phyloP scores from a whole-genome alignment of 2,113 vertebrate genomes.

The Columbina picui region DNA sequence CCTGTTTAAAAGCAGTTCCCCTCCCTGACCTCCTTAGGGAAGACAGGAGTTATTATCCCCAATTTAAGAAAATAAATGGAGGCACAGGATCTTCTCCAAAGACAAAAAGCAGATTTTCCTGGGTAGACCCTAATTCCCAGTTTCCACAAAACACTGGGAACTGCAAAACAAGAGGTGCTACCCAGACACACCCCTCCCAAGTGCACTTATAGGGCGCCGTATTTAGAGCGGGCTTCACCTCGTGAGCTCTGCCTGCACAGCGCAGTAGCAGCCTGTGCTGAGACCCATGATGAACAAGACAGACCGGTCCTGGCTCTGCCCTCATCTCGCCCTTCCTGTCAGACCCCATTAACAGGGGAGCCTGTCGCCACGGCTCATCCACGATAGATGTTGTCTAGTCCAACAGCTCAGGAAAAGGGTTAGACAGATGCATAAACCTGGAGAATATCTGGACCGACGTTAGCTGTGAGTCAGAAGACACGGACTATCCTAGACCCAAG shows the following conservation, averaged over 20 bases:
- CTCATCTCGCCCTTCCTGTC: neutral
- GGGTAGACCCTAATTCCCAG: neutral
- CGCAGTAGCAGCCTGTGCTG: neutral
- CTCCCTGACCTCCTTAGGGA: neutral
- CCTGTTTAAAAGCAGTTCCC: neutral
- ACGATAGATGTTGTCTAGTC: neutral
- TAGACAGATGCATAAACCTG: neutral
- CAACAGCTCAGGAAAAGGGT: neutral
- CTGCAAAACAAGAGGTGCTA: neutral
- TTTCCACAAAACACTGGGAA: neutral
- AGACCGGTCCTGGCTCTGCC: neutral
- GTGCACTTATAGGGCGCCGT: neutral
- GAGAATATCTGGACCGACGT: neutral
- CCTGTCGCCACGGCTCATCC: neutral
- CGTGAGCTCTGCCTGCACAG: neutral
- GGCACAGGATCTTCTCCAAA: neutral
- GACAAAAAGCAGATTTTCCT: neutral
- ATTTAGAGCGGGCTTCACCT: neutral
- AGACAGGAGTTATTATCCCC: neutral
- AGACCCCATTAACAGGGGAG: neutral
- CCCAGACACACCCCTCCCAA: accelerated
- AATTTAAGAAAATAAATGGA: neutral
- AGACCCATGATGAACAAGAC: neutral
- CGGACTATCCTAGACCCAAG: neutral
- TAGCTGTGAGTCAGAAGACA: neutral